Evolutionary conservation across 2,888 invertebrate species (phyloP).

Genomic region (Leucophora obtusa): DNA sequence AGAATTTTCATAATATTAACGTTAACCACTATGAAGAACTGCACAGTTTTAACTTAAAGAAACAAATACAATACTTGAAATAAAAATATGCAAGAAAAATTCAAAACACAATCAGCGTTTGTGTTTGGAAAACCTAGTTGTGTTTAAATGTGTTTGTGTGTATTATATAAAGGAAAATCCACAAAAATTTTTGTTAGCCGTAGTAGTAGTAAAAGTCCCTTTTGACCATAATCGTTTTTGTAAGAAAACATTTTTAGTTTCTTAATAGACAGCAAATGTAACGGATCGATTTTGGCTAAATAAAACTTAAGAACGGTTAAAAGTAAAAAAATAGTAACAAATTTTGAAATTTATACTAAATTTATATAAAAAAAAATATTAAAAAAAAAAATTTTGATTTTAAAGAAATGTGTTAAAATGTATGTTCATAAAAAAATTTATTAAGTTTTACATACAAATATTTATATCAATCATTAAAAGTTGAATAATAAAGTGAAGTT

Average conservation of each 20-base stretch:
- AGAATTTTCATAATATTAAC: not conserved
- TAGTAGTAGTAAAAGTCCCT: constrained; percentile 35
- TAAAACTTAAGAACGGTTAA: constrained; percentile 20
- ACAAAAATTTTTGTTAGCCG: constrained; percentile 48
- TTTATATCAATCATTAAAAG: too few species aligned
- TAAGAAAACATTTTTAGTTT: constrained; percentile 70
- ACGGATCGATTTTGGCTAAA: constrained; percentile 73
- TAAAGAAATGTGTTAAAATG: not conserved
- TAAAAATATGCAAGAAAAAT: not conserved
- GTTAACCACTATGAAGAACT: not conserved
- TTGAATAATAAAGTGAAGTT: too few species aligned
- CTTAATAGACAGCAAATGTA: constrained; percentile 74
- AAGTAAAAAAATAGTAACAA: constrained; percentile 6
- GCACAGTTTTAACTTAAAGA: constrained; percentile 2
- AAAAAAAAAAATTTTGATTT: not conserved
- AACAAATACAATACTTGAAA: not conserved
- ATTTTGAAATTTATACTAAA: not conserved
- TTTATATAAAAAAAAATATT: not conserved
- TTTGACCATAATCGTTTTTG: constrained; percentile 56
- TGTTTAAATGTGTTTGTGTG: not conserved
- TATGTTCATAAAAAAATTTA: not conserved
- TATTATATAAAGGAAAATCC: constrained; percentile 44
- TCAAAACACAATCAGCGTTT: not conserved
- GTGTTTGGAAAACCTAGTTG: constrained; percentile 16
- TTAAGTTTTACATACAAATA: not conserved